Conservation (phyloP, 2,797 vertebrate genomes). For the Rousettus madagascariensis region DNA sequence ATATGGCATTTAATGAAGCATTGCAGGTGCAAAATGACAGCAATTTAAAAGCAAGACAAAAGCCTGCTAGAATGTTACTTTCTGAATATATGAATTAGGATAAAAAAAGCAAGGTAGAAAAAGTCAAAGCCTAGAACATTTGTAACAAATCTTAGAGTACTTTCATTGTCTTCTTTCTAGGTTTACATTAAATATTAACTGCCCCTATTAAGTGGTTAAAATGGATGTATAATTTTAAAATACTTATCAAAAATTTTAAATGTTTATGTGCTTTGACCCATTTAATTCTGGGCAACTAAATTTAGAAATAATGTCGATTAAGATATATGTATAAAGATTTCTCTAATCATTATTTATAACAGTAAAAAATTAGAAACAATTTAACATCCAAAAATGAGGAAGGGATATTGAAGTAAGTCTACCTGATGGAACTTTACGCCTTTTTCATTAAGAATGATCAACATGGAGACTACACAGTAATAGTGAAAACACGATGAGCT, state of each 20-base stretch:
- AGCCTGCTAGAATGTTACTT: background rate
- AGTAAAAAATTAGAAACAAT: background rate
- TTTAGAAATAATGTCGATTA: conserved; percentile 14
- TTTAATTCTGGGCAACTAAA: conserved; percentile 29
- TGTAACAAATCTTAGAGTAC: background rate
- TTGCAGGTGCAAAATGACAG: conserved; percentile 45
- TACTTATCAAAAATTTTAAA: background rate
- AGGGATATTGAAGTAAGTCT: background rate
- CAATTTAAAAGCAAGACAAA: conserved; percentile 37
- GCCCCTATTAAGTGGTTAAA: background rate
- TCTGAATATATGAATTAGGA: background rate
- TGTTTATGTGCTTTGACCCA: background rate
- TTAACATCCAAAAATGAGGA: background rate
- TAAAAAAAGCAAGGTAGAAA: background rate
- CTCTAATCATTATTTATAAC: background rate
- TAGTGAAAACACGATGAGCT: background rate
- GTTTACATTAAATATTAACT: background rate
- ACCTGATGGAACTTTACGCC: background rate
- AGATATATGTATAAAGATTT: background rate
- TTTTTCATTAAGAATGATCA: background rate
- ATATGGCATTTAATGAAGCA: conserved; percentile 46
- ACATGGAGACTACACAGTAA: background rate
- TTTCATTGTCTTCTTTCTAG: background rate
- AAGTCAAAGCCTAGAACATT: background rate
- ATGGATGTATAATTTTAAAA: background rate